Evolutionary conservation across 2,888 invertebrate species (phyloP), one percentile per base, ranked within the genome.

Genomic region (Hydropsyche betteni): DNA sequence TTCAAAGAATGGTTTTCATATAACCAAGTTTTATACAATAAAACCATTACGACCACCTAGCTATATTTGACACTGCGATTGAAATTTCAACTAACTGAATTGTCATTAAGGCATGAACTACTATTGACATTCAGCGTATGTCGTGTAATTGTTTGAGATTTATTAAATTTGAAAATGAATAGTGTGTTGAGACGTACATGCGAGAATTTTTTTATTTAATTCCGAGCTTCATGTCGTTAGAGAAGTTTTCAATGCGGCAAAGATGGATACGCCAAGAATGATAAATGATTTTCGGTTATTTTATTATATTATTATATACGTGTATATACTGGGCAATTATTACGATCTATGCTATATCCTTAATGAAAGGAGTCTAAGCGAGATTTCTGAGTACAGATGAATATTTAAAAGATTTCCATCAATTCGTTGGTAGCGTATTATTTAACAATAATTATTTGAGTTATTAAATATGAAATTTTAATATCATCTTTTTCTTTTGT

Each of bases 201-300:
- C 10, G 44, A 24, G 58, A 14, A 16, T 16, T 58, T 16, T 58
- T 58, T 58, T 58, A 4, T 58, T 53, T 53, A 53, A 16, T 0
- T 58, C 44, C 16, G 58, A 58, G 58, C 16, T 58, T 24, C 58
- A 24, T 58, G 58, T 58, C 58, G 58, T 58, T 58, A 16, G 58
- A 58, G 16, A 58, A 24, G 58, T 58, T 58, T 58, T 58, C 58
- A 58, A 58, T 58, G 24, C 58, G 24, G 58, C 58, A 14, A 16
- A 58, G 58, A 58, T 58, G 58, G 58, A 58, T 58, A 58, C 58
- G 58, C 58, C 58, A 58, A 58, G 58, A 24, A 58, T 58, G 58
- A 58, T 58, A 58, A 58, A 58, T 58, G 58, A 16, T 58, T 24
- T 58, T 16, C 58, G 58, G 58, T 58, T 58, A 58, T 58, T 58